These are phyloP conservation scores for Cryptoleucopteryx plumbea DNA, from an alignment of 2,113 vertebrate genomes.

Conservation along the genomic window DNA sequence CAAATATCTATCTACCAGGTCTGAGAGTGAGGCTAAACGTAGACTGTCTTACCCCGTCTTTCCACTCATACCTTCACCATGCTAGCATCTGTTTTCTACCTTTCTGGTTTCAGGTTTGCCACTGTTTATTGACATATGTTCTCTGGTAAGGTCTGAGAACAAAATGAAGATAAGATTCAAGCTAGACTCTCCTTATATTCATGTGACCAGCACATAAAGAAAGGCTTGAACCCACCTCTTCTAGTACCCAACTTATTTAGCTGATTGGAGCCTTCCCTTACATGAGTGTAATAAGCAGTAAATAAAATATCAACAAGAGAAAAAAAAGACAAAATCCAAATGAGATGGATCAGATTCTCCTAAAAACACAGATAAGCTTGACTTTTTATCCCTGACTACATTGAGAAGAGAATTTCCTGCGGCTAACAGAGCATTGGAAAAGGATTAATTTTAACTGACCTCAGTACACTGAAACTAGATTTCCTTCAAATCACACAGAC, in stretches of 20 bases:
- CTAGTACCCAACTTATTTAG: not conserved
- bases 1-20: not conserved
- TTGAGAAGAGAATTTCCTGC: not conserved
- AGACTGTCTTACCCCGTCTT: not conserved
- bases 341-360: not conserved
- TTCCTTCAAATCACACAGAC: not conserved
- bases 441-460: not conserved
- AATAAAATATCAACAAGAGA: not conserved
- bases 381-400: not conserved
- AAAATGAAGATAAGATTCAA: not conserved
- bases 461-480: not conserved
- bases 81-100: not conserved
- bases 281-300: not conserved
- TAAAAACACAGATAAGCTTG: not conserved
- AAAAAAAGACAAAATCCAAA: not conserved
- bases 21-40: not conserved
- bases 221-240: not conserved
- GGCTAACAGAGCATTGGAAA: not conserved
- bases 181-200: not conserved
- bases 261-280: not conserved
- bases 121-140: not conserved
- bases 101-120: not conserved
- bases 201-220: rapidly evolving
- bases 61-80: not conserved
- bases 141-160: not conserved